phyloP scores from a whole-genome alignment of 1,140 invertebrate species.

The Lucilia sericata region DNA sequence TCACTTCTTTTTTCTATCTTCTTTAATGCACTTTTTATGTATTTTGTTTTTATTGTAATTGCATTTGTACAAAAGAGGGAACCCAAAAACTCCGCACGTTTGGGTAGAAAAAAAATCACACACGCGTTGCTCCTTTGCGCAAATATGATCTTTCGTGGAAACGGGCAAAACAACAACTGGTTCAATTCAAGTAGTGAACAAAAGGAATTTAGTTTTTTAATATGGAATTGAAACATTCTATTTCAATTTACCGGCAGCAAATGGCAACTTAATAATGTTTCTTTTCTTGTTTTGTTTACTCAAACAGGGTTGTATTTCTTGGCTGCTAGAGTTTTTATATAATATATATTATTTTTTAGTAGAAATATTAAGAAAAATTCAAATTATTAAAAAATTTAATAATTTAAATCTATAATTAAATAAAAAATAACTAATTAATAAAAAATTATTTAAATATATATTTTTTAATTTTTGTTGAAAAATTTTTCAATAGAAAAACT shows the following conservation, averaged over 20 bases:
- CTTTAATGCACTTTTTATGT: slow-evolving; percentile 13
- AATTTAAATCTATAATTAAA: no score
- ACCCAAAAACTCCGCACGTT: slow-evolving; percentile 22
- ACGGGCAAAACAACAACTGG: slow-evolving; percentile 21
- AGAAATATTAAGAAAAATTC: no score
- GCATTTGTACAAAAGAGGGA: not conserved
- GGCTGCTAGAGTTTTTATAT: no score
- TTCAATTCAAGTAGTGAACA: not conserved
- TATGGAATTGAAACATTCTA: not conserved
- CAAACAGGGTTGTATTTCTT: not conserved
- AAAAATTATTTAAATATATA: no score
- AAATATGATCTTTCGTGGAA: not conserved
- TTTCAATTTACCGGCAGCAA: slow-evolving; percentile 1
- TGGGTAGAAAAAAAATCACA: not conserved
- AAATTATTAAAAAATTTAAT: no score
- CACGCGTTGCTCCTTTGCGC: not conserved
- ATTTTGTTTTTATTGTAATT: not conserved
- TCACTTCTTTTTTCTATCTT: slow-evolving; percentile 5
- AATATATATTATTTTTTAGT: no score
- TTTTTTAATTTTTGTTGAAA: no score
- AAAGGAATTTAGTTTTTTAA: not conserved
- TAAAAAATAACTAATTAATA: no score
- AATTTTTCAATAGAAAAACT: no score
- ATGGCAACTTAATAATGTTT: not conserved
- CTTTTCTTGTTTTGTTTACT: not conserved